These are phyloP conservation scores for Limosa lapponica DNA, from an alignment of 2,797 vertebrate species.

Conservation along the genomic window DNA sequence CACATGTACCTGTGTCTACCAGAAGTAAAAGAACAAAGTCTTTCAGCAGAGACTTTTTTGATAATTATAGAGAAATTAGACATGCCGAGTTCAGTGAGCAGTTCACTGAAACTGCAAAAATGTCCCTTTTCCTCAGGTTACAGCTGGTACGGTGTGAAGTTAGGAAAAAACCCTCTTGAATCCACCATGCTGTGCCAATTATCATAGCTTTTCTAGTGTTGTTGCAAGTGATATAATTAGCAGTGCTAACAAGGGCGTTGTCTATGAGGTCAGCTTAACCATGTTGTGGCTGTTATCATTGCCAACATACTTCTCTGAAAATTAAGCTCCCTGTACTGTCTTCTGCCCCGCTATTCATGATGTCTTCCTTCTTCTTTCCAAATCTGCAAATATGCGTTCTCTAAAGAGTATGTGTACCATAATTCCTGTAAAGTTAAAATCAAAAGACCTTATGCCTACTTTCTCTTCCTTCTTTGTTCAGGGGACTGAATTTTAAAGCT, in stretches of 20 bases:
- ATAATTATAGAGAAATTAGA: conserved; percentile 21
- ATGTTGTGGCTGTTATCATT: not conserved
- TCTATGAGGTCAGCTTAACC: conserved; percentile 6
- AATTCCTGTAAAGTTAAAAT: not conserved
- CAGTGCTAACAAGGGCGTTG: not conserved
- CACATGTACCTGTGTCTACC: not conserved
- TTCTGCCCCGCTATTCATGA: not conserved
- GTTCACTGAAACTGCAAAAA: not conserved
- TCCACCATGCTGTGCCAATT: conserved; percentile 32
- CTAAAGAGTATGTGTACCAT: not conserved
- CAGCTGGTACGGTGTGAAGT: conserved; percentile 2
- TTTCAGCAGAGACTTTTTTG: not conserved
- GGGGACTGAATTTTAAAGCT: not conserved
- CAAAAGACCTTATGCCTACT: not conserved
- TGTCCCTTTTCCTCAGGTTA: conserved; percentile 6
- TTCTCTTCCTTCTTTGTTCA: not conserved
- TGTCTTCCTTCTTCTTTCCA: not conserved
- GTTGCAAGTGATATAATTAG: conserved; percentile 53
- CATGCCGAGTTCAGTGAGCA: not conserved
- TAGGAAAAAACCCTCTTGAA: conserved; percentile 21
- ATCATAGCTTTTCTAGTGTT: not conserved
- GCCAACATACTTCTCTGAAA: not conserved
- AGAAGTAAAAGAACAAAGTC: conserved; percentile 23
- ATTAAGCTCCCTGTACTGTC: conserved; percentile 18
- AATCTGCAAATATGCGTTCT: not conserved